These are phyloP conservation scores for Lordiphosa fenestrarum DNA, from an alignment of 2,888 invertebrate genomes.

Conservation along the genomic window DNA sequence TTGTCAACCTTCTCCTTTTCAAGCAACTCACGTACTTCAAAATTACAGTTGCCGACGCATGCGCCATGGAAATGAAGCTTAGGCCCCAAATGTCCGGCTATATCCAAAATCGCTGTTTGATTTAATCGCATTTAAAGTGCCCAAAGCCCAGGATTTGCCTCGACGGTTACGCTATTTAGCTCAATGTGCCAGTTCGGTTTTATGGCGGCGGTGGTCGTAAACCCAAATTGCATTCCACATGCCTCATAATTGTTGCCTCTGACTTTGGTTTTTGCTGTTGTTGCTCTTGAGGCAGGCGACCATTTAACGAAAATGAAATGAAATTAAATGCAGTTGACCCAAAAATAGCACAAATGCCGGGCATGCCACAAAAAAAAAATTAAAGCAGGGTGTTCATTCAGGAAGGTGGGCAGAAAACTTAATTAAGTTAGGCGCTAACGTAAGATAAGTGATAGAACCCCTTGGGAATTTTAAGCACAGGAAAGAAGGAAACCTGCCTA, in stretches of 20 bases:
- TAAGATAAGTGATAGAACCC: too few relatives aligned
- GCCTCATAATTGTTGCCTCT: conserved; percentile 52
- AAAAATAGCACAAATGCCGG: conserved; percentile 46
- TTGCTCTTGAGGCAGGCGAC: conserved; percentile 15
- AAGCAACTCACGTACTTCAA: conserved; percentile 20
- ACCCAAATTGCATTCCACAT: conserved; percentile 63
- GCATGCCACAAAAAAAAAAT: conserved; percentile 4
- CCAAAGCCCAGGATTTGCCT: background rate
- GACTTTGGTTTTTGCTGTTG: conserved; percentile 16
- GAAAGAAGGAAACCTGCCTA: too few relatives aligned
- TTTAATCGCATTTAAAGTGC: background rate
- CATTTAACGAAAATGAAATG: conserved; percentile 59
- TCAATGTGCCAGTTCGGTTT: conserved; percentile 12
- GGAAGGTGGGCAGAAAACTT: background rate
- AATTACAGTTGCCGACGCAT: conserved; percentile 22
- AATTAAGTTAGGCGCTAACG: too few relatives aligned
- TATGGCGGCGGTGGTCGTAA: conserved; percentile 39
- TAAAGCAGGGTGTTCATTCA: conserved; percentile 7
- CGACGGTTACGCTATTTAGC: conserved; percentile 12
- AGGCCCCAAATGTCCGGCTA: background rate
- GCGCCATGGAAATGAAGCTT: conserved; percentile 19
- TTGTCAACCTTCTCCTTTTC: background rate
- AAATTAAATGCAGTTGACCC: conserved; percentile 68
- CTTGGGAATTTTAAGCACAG: too few relatives aligned
- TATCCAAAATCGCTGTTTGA: background rate